A percentile compares a stretch with the other conserved stretches of the same genome.
Conservation (phyloP, 2,113 vertebrate genomes). For the Sinocyclocheilus maitianheensis region DNA sequence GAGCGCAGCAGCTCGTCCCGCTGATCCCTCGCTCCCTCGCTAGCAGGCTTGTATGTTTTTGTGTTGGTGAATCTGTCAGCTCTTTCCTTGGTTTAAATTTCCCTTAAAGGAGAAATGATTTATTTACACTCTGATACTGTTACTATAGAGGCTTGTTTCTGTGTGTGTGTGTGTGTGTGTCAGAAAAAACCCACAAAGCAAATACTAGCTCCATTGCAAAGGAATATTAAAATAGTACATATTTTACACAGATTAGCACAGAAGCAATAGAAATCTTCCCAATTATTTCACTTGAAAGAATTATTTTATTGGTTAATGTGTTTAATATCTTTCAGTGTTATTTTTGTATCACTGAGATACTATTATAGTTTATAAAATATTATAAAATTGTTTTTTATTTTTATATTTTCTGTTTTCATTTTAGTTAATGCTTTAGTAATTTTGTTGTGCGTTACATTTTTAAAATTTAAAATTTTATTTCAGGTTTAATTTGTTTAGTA, state of each 20-base stretch:
- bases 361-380: background rate
- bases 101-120: conserved; percentile 48
- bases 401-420: too few relatives aligned
- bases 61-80: conserved; percentile 43
- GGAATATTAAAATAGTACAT: background rate
- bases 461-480: too few relatives aligned
- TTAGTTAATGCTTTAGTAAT: too few relatives aligned
- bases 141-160: conserved; percentile 40
- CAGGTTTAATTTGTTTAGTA: too few relatives aligned
- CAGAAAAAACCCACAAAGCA: too few relatives aligned
- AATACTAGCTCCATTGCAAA: background rate
- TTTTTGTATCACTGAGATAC: background rate
- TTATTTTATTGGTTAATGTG: background rate
- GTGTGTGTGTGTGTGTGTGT: conserved; percentile 10
- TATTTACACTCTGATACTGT: conserved; percentile 54
- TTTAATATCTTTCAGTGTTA: background rate
- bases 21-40: background rate
- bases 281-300: background rate
- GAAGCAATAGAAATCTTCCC: background rate
- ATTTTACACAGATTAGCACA: background rate
- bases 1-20: background rate
- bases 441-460: too few relatives aligned
- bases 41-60: conserved; percentile 26
- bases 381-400: too few relatives aligned
- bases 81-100: conserved; percentile 50